Evolutionary conservation across 2,888 invertebrate species (phyloP).

Genomic region (Dolichomitus sp.): DNA sequence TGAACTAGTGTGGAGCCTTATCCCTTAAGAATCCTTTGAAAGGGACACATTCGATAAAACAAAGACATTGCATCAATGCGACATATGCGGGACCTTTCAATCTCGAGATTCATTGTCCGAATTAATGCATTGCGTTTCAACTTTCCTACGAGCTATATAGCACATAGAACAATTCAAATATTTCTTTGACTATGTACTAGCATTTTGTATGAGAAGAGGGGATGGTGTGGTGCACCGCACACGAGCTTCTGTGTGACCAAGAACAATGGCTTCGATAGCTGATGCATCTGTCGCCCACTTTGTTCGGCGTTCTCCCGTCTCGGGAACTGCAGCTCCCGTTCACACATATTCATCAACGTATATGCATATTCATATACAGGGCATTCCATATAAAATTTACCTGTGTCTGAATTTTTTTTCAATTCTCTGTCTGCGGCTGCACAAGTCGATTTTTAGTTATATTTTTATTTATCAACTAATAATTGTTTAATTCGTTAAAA

Average conservation of each 20-base stretch:
- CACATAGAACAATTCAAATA: conserved; percentile 27
- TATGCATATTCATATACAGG: conserved; percentile 4
- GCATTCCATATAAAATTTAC: neutral
- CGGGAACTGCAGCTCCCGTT: conserved; percentile 46
- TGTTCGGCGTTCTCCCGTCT: conserved; percentile 34
- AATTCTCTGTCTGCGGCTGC: no score
- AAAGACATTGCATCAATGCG: conserved; percentile 18
- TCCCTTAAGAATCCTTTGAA: neutral
- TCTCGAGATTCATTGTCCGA: conserved; percentile 42
- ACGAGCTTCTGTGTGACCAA: conserved; percentile 49
- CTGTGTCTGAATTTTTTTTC: neutral
- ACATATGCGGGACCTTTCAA: conserved; percentile 50
- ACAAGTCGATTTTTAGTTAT: no score
- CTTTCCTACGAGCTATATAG: neutral
- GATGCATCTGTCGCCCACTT: conserved; percentile 75
- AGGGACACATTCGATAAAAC: conserved; percentile 6
- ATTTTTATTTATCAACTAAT: no score
- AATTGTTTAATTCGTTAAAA: no score
- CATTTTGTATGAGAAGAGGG: conserved; percentile 1
- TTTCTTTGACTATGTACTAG: conserved; percentile 19
- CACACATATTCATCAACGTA: conserved; percentile 53
- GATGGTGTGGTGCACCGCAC: conserved; percentile 42
- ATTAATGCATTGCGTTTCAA: conserved; percentile 40
- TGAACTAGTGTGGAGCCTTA: neutral
- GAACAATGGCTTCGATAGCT: conserved; percentile 76